Evolutionary conservation across 2,888 invertebrate species (phyloP).

Genomic region (Cheilosia pagana): DNA sequence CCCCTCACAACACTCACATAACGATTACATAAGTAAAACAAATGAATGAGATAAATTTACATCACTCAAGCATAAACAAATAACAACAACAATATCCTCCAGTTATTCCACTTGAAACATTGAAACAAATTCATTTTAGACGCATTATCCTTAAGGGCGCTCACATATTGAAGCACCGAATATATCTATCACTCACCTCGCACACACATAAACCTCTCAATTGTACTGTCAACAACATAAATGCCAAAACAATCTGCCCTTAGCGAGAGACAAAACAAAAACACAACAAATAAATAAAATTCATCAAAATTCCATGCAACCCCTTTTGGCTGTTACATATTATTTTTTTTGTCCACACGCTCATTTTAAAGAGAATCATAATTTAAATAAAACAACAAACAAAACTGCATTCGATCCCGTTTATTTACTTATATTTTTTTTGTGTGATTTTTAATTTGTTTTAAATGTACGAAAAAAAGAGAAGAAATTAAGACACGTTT

Average conservation of each 20-base stretch:
- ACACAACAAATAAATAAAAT: constrained; percentile 12
- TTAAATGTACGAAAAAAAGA: constrained; percentile 14
- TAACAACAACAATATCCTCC: constrained; percentile 16
- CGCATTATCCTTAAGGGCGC: not conserved
- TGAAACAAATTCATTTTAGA: constrained; percentile 34
- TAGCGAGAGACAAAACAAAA: constrained; percentile 21
- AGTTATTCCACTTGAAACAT: constrained; percentile 32
- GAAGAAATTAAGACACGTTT: constrained; percentile 23
- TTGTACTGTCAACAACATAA: not conserved
- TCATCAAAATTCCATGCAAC: constrained; percentile 29
- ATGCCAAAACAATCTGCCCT: constrained; percentile 4
- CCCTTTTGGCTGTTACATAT: constrained; percentile 26
- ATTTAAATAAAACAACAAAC: constrained; percentile 43
- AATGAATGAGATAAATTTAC: constrained; percentile 3
- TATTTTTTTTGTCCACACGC: not conserved
- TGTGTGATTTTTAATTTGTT: constrained; percentile 22
- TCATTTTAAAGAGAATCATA: not conserved
- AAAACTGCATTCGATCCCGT: not conserved
- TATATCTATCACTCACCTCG: constrained; percentile 52
- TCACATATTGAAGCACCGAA: not conserved
- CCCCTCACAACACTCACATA: constrained; percentile 4
- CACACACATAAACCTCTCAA: constrained; percentile 16
- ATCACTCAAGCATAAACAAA: constrained; percentile 47
- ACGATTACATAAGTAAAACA: not conserved
- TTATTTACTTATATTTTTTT: constrained; percentile 5